A percentile compares a stretch with the other conserved stretches of the same genome.
Evolutionary conservation across 1,140 invertebrate species (phyloP).

Genomic region (Pseudachorutes palmiensis): DNA sequence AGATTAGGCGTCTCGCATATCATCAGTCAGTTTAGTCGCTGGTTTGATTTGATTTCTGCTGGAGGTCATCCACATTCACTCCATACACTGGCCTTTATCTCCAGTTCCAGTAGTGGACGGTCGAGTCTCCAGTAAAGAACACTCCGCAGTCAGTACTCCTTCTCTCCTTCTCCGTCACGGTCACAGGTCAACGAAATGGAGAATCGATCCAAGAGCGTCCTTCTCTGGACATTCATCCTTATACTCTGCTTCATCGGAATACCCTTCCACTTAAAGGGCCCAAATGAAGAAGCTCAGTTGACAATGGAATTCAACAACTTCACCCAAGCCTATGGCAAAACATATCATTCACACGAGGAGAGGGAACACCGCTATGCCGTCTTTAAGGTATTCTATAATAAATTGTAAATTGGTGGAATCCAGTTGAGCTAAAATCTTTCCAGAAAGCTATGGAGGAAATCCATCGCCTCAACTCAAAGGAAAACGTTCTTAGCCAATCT

Average conservation of each 20-base stretch:
- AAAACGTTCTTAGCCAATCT: neutral
- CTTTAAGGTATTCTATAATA: neutral
- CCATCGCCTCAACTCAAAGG: neutral
- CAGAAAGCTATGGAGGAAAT: constrained; percentile 17
- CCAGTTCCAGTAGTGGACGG: too few species aligned
- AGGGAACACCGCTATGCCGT: neutral
- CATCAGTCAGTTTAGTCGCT: neutral
- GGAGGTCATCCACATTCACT: neutral
- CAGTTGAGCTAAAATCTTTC: neutral
- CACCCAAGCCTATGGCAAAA: neutral
- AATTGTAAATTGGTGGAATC: neutral
- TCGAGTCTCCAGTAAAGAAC: too few species aligned
- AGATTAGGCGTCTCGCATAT: neutral
- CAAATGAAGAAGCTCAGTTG: neutral
- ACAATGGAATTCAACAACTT: neutral
- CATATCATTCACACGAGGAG: neutral
- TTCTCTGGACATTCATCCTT: neutral
- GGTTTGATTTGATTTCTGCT: neutral
- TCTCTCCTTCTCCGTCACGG: neutral
- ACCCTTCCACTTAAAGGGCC: neutral
- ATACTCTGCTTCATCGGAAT: neutral
- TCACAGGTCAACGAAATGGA: neutral
- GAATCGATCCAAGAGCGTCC: neutral
- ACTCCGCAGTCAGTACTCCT: neutral
- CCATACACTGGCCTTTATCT: too few species aligned